These are phyloP conservation scores for Hydropsyche tenuis DNA, from an alignment of 1,140 invertebrate species.

Conservation along the genomic window DNA sequence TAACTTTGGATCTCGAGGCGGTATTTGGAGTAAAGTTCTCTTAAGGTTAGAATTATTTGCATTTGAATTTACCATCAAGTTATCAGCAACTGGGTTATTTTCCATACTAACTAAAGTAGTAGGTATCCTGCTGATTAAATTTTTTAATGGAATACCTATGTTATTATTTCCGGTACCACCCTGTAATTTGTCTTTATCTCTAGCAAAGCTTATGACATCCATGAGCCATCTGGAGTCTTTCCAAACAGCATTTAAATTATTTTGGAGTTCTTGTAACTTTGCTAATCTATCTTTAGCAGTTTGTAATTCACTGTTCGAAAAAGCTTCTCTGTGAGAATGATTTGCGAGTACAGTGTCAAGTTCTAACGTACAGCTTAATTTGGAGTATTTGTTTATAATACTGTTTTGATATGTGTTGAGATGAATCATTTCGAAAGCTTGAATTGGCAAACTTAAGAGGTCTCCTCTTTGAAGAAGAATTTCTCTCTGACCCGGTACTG, in stretches of 20 bases:
- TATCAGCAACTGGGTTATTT: constrained; percentile 44
- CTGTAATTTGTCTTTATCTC: constrained; percentile 73
- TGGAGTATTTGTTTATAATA: constrained; percentile 87
- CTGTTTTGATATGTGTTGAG: constrained; percentile 88
- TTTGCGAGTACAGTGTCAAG: constrained; percentile 90
- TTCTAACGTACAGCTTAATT: constrained; percentile 90
- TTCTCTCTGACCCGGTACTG: constrained; percentile 86
- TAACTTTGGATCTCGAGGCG: constrained; percentile 74
- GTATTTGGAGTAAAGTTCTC: constrained; percentile 69
- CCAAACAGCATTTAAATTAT: constrained; percentile 85
- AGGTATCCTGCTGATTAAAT: constrained; percentile 47
- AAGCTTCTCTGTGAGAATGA: constrained; percentile 91
- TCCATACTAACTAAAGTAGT: constrained; percentile 43
- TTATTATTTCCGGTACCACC: constrained; percentile 57
- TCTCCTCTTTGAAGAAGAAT: constrained; percentile 80
- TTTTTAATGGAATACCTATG: constrained; percentile 54
- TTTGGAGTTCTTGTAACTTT: constrained; percentile 82
- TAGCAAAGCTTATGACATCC: constrained; percentile 90
- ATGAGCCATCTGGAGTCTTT: constrained; percentile 93
- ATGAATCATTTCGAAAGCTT: constrained; percentile 91
- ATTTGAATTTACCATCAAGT: constrained; percentile 41
- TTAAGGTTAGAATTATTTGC: constrained; percentile 45
- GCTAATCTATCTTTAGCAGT: constrained; percentile 83
- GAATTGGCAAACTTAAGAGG: constrained; percentile 83
- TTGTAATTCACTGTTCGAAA: constrained; percentile 85